phyloP scores from a whole-genome alignment of 2,113 vertebrate species.

The Alouatta palliata region DNA sequence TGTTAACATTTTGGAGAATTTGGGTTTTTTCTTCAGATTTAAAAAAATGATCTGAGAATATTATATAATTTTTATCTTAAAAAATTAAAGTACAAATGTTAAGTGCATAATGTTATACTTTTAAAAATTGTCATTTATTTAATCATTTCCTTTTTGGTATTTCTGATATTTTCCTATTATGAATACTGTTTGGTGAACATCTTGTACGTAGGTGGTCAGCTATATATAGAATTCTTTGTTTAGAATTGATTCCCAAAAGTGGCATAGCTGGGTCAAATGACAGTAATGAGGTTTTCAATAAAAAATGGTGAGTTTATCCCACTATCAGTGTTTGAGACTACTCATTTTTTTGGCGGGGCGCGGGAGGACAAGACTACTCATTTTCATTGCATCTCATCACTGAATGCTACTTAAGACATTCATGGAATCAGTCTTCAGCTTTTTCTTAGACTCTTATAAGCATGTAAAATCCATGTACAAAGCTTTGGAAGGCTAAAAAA shows the following conservation, averaged over 20 bases:
- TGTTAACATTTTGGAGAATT: slow-evolving; percentile 16
- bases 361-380: not conserved
- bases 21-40: not conserved
- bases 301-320: not conserved
- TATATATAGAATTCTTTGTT: not conserved
- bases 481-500: not conserved
- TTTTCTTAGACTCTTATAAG: not conserved
- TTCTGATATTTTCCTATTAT: not conserved
- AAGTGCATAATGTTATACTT: not conserved
- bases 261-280: not conserved
- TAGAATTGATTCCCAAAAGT: not conserved
- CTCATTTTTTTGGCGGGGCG: not conserved
- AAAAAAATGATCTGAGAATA: not conserved
- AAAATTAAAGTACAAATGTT: not conserved
- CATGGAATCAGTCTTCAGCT: not conserved
- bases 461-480: not conserved
- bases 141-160: not conserved
- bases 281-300: not conserved
- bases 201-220: not conserved
- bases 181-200: not conserved
- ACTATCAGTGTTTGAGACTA: not conserved
- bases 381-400: not conserved
- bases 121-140: not conserved
- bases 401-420: not conserved
- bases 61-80: not conserved